Percentiles rank a stretch among this genome's conserved stretches.
Evolutionary conservation across 2,888 invertebrate genomes (phyloP).

Genomic region (Phyllotreta striolata): DNA sequence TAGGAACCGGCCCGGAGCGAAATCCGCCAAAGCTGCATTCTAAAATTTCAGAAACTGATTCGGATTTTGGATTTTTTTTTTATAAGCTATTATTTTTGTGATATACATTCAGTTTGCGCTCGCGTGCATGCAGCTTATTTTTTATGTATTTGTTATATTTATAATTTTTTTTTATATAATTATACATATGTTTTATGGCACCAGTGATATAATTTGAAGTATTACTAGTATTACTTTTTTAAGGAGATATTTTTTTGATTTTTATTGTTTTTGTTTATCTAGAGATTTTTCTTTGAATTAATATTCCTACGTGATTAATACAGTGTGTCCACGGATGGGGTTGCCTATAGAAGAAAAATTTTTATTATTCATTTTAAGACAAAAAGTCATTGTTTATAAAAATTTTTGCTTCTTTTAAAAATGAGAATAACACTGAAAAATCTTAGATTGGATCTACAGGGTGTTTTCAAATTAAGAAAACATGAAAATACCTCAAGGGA

Average conservation of each 20-base stretch:
- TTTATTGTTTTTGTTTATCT: constrained; percentile 4
- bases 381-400: no score
- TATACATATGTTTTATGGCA: constrained; percentile 31
- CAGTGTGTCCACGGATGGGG: no score
- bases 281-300: constrained; percentile 11
- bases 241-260: not conserved
- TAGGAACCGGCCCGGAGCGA: constrained; percentile 52
- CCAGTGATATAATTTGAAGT: constrained; percentile 28
- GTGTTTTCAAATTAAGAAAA: no score
- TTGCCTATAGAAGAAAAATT: no score
- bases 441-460: no score
- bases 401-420: no score
- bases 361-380: no score
- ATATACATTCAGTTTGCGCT: constrained; percentile 27
- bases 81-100: constrained; percentile 28
- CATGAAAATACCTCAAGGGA: no score
- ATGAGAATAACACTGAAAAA: no score
- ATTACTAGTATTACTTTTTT: constrained; percentile 21
- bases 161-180: constrained; percentile 34
- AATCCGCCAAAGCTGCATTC: constrained; percentile 53
- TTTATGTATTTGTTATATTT: constrained; percentile 33
- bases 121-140: constrained; percentile 27
- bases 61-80: constrained; percentile 10
- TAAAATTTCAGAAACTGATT: constrained; percentile 27
- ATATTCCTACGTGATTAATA: not conserved